Evolutionary conservation across 2,113 vertebrate genomes (phyloP).

Genomic region (Callopanchax toddi): DNA sequence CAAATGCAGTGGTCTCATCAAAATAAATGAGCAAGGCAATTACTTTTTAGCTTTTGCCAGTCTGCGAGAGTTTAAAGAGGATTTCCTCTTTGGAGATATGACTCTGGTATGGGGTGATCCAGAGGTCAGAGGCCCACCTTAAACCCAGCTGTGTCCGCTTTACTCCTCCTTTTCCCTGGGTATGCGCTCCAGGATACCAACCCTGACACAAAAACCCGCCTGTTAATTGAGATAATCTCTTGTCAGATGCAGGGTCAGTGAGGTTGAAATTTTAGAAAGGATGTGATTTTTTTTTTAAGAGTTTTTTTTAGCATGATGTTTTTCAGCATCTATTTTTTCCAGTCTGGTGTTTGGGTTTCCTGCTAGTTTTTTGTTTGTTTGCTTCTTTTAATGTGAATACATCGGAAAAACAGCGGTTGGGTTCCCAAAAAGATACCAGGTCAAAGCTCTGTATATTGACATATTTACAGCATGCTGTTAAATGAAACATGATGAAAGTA

Average conservation of each 20-base stretch:
- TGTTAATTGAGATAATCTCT: constrained; percentile 45
- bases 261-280: constrained; percentile 52
- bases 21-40: constrained; percentile 8
- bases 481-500: constrained; percentile 11
- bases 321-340: constrained; percentile 32
- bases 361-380: constrained; percentile 7
- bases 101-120: constrained; percentile 41
- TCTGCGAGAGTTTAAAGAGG: constrained; percentile 35
- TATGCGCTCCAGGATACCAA: constrained; percentile 52
- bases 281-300: constrained; percentile 59
- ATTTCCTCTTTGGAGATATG: constrained; percentile 60
- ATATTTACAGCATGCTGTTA: constrained; percentile 24
- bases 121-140: constrained; percentile 48
- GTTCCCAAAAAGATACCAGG: constrained; percentile 41
- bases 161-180: constrained; percentile 27
- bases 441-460: constrained; percentile 29
- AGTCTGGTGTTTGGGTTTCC: constrained; percentile 26
- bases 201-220: constrained; percentile 60
- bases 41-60: constrained; percentile 8
- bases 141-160: constrained; percentile 61
- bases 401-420: constrained; percentile 28
- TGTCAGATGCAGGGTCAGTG: constrained; percentile 36
- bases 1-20: not conserved
- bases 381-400: not conserved
- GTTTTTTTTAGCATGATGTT: constrained; percentile 32